Base-by-base conservation (phyloP, 2,888 invertebrate genomes). In the Xestobium rufovillosum region DNA sequence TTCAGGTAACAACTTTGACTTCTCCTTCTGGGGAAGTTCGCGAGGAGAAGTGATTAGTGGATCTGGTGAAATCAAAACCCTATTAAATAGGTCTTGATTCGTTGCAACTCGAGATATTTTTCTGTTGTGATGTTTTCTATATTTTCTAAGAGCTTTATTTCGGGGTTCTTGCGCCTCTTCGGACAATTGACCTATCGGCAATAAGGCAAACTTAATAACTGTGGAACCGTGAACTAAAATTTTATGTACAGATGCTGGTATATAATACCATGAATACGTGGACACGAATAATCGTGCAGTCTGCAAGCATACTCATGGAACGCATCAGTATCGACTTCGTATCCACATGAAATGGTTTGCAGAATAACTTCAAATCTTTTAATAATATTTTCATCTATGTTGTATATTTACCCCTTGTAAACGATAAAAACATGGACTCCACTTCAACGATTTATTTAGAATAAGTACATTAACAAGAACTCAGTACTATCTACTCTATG, bases 221-320 rank as follows among this genome's bases (percentile, higher is more conserved):
- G 27, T 16, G 10, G 19, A 15, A 4, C 44, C 42, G 35, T 49
- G 49, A 10, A 49, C 34, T 6, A 48, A 19, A 6, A 48, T 31
- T 38, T 48, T 51, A 28, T 51, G 47, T 3, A 51, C 38, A 10
- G 35, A 38, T 4, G 38, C 23, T 19, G 46, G 39, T 48, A 51
- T 52, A 28, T 39, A 36, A 26, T 45, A 51, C 44, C 50, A 51
- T 3, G 39, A 14, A 17, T 50, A 50, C 26, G 41, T 33, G 10
- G 33, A 6, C 6, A 40, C 28, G 39, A 25, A 42, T 8, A 34
- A 16, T 13, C 26, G 2, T 2, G 33, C 38, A 14, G 33, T 39
- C 27, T 35, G 19, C n/a, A n/a, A n/a, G n/a, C n/a, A n/a, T n/a
- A n/a, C n/a, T n/a, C n/a, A n/a, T n/a, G n/a, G n/a, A n/a, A n/a